Base-by-base conservation (phyloP, 1,140 invertebrate genomes). In the Polyergus mexicanus region DNA sequence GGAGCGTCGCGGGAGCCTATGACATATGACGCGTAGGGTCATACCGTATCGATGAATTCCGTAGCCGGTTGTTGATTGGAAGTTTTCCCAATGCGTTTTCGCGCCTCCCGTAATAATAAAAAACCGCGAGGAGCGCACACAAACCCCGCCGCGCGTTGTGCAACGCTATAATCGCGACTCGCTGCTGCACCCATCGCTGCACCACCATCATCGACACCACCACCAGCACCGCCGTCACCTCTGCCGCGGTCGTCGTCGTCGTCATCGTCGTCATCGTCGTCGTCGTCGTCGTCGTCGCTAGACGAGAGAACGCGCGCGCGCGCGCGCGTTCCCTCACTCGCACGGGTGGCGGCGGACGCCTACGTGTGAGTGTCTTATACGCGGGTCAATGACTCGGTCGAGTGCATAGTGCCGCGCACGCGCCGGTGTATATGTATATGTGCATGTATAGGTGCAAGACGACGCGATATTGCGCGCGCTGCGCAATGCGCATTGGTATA, bases 361-460 rank as follows among this genome's bases (percentile, higher is more conserved):
- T 25, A 44, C 71, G 84, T 86, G 72, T 88, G 74, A 78, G 87
- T 74, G 88, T 86, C 89, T 89, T 89, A 89, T 87, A 89, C 85
- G 88, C 74, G 88, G 88, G 88, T 89, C 88, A 89, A 89, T 89
- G 88, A 89, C 88, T 89, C 88, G 85, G 38, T 25, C 74, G 85
- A 87, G 88, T 80, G 88, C 88, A 89, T 89, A 89, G 78, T 86
- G 76, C 81, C 63, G 88, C 88, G 88, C 88, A 89, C 86, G 88
- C 88, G 88, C 58, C 60, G 11, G 11, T 54, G 4, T 54, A 76
- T 84, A 66, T 76, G 85, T 75, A 71, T 44, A 41, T 47, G 74
- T 28, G 5, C 56, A n/a, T 35, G 22, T 66, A n/a, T n/a, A 51
- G 32, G n/a, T 60, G 25, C 41, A 38, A 60, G 11, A 38, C 63